Percentiles rank a stretch among this genome's conserved stretches.
Conservation (phyloP, 2,113 vertebrate species). For the Taxidea taxus region DNA sequence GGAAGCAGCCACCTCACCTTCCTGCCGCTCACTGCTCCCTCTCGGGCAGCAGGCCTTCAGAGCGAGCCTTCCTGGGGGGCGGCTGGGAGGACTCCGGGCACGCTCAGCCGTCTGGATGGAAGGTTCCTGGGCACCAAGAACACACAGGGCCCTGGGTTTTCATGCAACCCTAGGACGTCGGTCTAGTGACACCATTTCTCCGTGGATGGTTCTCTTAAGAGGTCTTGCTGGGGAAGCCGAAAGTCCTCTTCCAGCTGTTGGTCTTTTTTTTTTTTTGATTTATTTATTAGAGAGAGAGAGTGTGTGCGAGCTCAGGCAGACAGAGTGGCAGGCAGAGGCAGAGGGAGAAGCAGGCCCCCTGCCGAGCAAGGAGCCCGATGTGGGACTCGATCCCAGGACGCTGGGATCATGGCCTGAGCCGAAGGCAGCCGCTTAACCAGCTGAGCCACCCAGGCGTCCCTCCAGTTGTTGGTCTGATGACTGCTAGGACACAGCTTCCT, state of each 20-base stretch:
- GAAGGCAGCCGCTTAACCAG: no score
- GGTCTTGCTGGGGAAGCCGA: neutral
- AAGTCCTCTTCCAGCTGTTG: neutral
- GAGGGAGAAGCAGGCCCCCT: no score
- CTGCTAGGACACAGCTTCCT: neutral
- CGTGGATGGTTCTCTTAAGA: neutral
- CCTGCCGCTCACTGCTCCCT: no score
- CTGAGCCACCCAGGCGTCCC: no score
- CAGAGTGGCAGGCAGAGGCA: no score
- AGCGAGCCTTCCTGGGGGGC: neutral
- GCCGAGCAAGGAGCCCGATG: no score
- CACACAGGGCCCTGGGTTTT: neutral
- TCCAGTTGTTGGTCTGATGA: neutral
- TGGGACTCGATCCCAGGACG: no score
- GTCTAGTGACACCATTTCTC: neutral
- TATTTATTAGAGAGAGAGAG: no score
- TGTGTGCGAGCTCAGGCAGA: no score
- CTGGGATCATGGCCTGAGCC: no score
- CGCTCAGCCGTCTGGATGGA: fast-evolving
- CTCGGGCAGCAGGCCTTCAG: neutral
- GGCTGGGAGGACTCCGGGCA: neutral
- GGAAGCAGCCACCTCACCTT: neutral
- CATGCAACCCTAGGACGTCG: neutral
- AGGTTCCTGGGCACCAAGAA: neutral
- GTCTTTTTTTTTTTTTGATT: no score